Conservation (phyloP, 2,888 invertebrate species). For the Physocephala rufipes region DNA sequence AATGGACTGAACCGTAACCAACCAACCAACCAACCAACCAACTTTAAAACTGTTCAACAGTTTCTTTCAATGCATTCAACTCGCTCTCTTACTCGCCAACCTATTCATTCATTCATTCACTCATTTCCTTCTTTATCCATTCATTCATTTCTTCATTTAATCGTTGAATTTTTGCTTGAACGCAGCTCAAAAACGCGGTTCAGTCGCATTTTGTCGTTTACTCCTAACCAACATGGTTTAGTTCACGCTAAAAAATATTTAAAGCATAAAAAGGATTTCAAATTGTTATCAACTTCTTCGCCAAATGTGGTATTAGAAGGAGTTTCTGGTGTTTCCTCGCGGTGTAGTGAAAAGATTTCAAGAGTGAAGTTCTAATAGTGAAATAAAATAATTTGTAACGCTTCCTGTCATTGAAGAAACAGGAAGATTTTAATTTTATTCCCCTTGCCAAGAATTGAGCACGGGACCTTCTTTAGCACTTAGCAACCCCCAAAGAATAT, state of each 20-base stretch:
- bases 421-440: too few species aligned
- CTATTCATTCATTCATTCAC: too few species aligned
- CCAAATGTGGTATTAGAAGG: neutral
- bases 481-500: neutral
- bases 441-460: too few species aligned
- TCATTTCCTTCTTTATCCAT: slow-evolving; percentile 18
- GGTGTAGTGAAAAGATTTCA: neutral
- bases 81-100: too few species aligned
- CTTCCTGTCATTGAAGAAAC: too few species aligned
- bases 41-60: too few species aligned
- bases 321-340: neutral
- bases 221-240: slow-evolving; percentile 21
- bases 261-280: neutral
- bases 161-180: slow-evolving; percentile 19
- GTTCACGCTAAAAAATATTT: neutral
- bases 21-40: slow-evolving; percentile 13
- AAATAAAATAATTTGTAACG: too few species aligned
- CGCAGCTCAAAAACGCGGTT: slow-evolving; percentile 14
- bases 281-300: neutral
- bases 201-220: slow-evolving; percentile 33
- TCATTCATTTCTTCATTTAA: slow-evolving; percentile 25
- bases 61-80: too few species aligned
- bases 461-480: neutral
- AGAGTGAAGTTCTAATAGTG: neutral
- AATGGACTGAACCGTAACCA: neutral